Evolutionary conservation across 2,888 invertebrate species (phyloP), one percentile per base, ranked within the genome.

Genomic region (Archaeoteleia sp.): DNA sequence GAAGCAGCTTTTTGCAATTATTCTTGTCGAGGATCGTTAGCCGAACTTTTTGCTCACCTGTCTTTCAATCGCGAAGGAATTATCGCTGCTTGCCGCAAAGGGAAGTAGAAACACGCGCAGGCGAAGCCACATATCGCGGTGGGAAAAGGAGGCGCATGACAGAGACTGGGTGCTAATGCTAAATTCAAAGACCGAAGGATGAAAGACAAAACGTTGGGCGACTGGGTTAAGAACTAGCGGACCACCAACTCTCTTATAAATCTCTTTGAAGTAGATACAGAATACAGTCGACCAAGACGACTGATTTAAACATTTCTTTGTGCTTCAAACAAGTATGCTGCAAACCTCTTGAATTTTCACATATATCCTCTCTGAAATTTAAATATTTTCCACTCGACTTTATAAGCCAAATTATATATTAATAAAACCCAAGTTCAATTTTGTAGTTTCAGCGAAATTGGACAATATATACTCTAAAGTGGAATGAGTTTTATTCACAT

Each of bases 221-320:
- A 32, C 23, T 5, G 9, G 45, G 51, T 51, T 57, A 37, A 46
- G 35, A 65, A 45, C 34, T 46, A 54, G 46, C 66, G 46, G 39
- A 51, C 58, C 60, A 58, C 60, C 55, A 67, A 67, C 51, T 29
- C 37, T 17, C 49, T 67, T 45, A 48, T 49, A 67, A 67, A 67
- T 67, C 66, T 67, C 60, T 67, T 60, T 67, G 49, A 60, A 58
- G 66, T 40, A 51, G 43, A 58, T 48, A 49, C 49, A 42, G 43
- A 63, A 55, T 37, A 23, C 46, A 48, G 54, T 40, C 48, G 46
- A 40, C 39, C 46, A 53, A 62, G 46, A 62, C 39, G 62, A n/a
- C n/a, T n/a, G n/a, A 42, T 42, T 62, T 53, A 54, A 62, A 62
- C 54, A 62, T 61, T 53, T 53, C 51, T 61, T 61, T 61, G 53